A percentile compares a stretch with the other conserved stretches of the same genome.
phyloP scores from a whole-genome alignment of 2,888 invertebrate genomes.

The Lutraria lutraria region DNA sequence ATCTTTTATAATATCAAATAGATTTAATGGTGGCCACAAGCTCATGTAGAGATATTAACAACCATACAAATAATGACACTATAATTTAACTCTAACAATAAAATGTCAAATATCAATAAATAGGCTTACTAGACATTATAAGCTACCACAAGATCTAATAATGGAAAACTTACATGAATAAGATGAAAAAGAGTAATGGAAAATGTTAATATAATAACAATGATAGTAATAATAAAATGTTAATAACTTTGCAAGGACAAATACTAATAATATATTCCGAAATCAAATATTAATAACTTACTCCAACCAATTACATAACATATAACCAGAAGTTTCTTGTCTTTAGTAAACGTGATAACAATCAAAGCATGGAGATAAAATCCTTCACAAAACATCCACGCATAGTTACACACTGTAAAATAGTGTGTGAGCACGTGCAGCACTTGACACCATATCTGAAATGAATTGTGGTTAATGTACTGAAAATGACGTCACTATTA shows the following conservation, averaged over 20 bases:
- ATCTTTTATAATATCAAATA: too few species aligned
- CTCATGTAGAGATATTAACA: too few species aligned
- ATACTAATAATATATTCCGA: background rate
- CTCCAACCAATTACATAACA: conserved; percentile 95
- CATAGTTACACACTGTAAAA: conserved; percentile 96
- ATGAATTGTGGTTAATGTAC: background rate
- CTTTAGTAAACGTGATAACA: conserved; percentile 96
- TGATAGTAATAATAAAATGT: too few species aligned
- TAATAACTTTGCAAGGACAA: background rate
- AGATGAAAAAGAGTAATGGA: too few species aligned
- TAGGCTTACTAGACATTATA: too few species aligned
- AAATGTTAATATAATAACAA: too few species aligned
- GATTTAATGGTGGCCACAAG: too few species aligned
- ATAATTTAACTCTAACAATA: too few species aligned
- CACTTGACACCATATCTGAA: conserved; percentile 92
- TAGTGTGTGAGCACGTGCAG: conserved; percentile 95
- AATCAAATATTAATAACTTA: conserved; percentile 59
- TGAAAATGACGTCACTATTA: background rate
- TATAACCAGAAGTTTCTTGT: conserved; percentile 93
- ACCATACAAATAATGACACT: too few species aligned
- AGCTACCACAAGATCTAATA: too few species aligned
- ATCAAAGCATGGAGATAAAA: conserved; percentile 93
- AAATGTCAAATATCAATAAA: too few species aligned
- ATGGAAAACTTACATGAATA: too few species aligned
- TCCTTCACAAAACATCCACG: conserved; percentile 93